These are phyloP conservation scores for Azemiops feae DNA, from an alignment of 2,113 vertebrate species.

Conservation along the genomic window DNA sequence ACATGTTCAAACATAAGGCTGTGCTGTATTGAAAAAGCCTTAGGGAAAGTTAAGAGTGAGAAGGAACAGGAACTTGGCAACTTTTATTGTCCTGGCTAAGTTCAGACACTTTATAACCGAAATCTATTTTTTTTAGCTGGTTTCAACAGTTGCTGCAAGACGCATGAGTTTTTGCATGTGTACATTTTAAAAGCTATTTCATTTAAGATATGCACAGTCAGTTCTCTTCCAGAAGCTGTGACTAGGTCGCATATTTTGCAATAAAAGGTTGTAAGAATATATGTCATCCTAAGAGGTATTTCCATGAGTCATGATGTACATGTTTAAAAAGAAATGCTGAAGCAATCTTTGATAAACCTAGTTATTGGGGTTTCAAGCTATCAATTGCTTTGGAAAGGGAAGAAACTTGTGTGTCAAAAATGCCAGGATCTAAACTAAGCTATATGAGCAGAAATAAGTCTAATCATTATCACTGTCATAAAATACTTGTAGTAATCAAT, in stretches of 20 bases:
- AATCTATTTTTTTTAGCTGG: rapidly evolving
- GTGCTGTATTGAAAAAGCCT: constrained; percentile 16
- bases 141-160: not conserved
- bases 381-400: not conserved
- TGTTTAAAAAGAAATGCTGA: not conserved
- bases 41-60: rapidly evolving
- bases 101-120: rapidly evolving
- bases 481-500: not conserved
- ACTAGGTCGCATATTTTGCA: not conserved
- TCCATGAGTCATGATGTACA: not conserved
- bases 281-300: not conserved
- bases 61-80: not conserved
- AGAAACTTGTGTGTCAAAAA: not conserved
- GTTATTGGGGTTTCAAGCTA: not conserved
- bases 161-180: not conserved
- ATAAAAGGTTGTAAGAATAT: not conserved
- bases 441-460: not conserved
- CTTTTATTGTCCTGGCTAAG: not conserved
- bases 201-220: not conserved
- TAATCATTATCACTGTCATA: not conserved
- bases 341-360: not conserved
- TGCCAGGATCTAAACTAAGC: too few species aligned
- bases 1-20: not conserved
- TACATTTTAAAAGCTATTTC: not conserved
- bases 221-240: not conserved